phyloP scores from a whole-genome alignment of 2,113 vertebrate species.

The Neogobius melanostomus region DNA sequence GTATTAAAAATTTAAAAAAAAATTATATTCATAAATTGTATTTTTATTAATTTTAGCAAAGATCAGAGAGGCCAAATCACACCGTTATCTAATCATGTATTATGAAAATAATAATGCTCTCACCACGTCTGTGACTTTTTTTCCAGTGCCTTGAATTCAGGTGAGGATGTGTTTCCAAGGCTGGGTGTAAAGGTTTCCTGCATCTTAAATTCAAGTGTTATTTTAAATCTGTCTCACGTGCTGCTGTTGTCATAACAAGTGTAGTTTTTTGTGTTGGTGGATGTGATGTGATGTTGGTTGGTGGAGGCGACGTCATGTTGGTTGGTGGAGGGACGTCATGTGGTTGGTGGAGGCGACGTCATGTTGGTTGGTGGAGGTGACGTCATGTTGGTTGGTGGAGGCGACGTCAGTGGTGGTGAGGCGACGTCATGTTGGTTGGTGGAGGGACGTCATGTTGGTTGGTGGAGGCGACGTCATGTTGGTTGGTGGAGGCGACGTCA shows the following conservation, averaged over 20 bases:
- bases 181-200: neutral
- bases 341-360: neutral
- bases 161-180: neutral
- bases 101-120: no score
- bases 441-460: neutral
- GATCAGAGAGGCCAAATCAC: no score
- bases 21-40: no score
- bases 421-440: neutral
- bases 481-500: neutral
- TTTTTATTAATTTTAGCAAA: no score
- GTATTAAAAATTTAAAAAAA: neutral
- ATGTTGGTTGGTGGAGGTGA: constrained; percentile 2
- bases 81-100: no score
- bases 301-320: neutral
- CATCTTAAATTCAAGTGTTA: neutral
- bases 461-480: neutral
- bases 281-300: neutral
- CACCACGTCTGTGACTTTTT: neutral
- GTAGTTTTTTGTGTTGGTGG: neutral
- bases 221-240: neutral
- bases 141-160: constrained; percentile 1
- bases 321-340: neutral
- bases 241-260: neutral
- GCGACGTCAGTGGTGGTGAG: neutral
- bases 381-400: neutral